Evolutionary conservation across 2,888 invertebrate species (phyloP), one percentile per base, ranked within the genome.

Genomic region (Archips crataeganus): DNA sequence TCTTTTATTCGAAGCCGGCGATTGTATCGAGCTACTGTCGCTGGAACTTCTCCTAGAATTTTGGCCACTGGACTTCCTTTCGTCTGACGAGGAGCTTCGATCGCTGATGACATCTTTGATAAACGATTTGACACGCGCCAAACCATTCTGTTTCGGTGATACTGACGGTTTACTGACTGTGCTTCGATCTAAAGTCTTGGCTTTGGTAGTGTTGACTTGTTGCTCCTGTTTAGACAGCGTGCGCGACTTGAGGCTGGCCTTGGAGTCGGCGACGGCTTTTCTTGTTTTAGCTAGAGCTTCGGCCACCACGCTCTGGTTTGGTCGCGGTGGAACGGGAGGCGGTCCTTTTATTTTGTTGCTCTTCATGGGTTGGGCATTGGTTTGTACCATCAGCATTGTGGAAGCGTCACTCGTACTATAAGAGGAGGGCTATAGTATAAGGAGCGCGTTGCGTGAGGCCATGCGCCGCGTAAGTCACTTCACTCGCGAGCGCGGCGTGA

Each of bases 321-420:
- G 97, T 82, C 97, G 95, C 79, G 97, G 97, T 74, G 97, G 97
- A 79, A 97, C 97, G 82, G 97, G 97, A 79, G 97, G 97, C 78
- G 97, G 96, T 75, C 96, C 96, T 84, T 95, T 93, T 71, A 94
- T 83, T 84, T 94, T 94, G 81, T 80, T 88, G 84, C 86, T 89
- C 88, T 94, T 94, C 93, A 93, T 93, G 77, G 93, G 94, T 80
- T 95, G 96, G 79, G 95, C 90, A 87, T 95, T 95, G 80, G 94
- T 95, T 85, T 95, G 94, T 84, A 95, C 92, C 93, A 95, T 95
- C 87, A 94, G 90, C 94, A 94, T 94, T 83, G 84, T 92, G 86
- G 81, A 85, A 85, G 87, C 85, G 89, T 88, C 93, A 91, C 93
- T 92, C 91, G 88, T 85, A 94, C 94, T 94, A 94, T 94, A 93